A percentile compares a stretch with the other conserved stretches of the same genome.
Evolutionary conservation across 37 sponge, comb jelly and placozoan genomes (phyloP).

Genomic region (Ianthella basta): DNA sequence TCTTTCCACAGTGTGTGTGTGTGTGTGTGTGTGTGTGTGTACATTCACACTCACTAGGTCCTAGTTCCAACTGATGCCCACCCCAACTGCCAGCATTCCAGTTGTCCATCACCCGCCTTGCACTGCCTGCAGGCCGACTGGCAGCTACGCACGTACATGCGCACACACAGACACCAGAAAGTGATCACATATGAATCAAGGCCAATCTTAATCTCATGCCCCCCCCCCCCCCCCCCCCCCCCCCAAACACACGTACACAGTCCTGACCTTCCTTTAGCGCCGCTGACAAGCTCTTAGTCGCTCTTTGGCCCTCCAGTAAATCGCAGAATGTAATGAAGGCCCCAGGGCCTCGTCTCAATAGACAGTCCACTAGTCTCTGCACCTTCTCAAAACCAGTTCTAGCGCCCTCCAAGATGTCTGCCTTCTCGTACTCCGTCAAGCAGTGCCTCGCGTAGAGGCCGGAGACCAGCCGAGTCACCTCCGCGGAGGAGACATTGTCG

Average conservation of each 20-base stretch:
- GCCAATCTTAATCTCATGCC: no score
- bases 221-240: no score
- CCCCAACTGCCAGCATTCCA: no score
- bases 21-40: not conserved
- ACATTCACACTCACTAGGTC: no score
- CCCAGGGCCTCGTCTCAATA: constrained; percentile 11
- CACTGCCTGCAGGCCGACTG: no score
- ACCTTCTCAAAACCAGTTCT: not conserved
- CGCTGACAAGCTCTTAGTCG: no score
- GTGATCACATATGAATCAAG: no score
- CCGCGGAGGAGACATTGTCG: not conserved
- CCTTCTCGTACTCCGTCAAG: not conserved
- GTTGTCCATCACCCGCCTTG: no score
- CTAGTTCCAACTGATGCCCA: no score
- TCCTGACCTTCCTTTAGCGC: not conserved
- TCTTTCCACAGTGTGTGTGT: not conserved
- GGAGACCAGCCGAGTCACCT: not conserved
- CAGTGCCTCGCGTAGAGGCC: not conserved
- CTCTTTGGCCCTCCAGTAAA: not conserved
- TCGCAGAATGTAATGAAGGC: not conserved
- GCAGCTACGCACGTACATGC: no score
- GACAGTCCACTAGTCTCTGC: not conserved
- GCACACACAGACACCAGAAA: no score
- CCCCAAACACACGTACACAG: no score
- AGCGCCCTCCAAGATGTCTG: constrained; percentile 9